Evolutionary conservation across 2,113 vertebrate species (phyloP).

Genomic region (Amphilophus citrinellus): DNA sequence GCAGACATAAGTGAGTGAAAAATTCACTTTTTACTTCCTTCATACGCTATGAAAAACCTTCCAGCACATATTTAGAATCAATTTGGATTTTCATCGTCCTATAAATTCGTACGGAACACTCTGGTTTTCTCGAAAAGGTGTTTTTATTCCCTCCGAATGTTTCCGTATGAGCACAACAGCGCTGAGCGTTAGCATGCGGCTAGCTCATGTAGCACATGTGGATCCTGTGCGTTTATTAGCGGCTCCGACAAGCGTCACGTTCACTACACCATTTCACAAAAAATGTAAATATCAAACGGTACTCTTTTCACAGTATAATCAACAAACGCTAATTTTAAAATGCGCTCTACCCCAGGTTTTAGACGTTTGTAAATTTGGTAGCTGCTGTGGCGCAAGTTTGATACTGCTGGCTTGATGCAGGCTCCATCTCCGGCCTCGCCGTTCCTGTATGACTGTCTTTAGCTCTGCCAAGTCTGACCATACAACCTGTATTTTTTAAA

Average conservation of each 20-base stretch:
- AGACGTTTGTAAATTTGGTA: not conserved
- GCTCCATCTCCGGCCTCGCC: conserved; percentile 52
- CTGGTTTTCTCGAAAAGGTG: accelerated
- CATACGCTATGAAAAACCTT: accelerated
- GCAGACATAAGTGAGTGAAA: conserved; percentile 77
- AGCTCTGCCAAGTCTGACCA: not conserved
- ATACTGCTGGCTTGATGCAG: conserved; percentile 3
- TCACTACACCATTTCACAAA: accelerated
- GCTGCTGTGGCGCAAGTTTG: not conserved
- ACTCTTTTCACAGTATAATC: accelerated
- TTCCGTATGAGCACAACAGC: not conserved
- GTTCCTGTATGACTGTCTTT: not conserved
- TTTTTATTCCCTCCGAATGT: conserved; percentile 27
- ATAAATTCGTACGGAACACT: accelerated
- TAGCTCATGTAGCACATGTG: conserved; percentile 68
- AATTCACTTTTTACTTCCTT: not conserved
- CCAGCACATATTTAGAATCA: accelerated
- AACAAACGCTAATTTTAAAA: accelerated
- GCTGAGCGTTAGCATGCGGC: conserved; percentile 59
- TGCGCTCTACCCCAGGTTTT: accelerated
- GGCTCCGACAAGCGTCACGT: not conserved
- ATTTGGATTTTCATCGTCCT: accelerated
- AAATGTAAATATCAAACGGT: accelerated
- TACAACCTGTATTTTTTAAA: not conserved
- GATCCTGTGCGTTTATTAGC: conserved; percentile 43